Base-by-base conservation (phyloP, 2,113 vertebrate genomes). In the Sinocyclocheilus anophthalmus region DNA sequence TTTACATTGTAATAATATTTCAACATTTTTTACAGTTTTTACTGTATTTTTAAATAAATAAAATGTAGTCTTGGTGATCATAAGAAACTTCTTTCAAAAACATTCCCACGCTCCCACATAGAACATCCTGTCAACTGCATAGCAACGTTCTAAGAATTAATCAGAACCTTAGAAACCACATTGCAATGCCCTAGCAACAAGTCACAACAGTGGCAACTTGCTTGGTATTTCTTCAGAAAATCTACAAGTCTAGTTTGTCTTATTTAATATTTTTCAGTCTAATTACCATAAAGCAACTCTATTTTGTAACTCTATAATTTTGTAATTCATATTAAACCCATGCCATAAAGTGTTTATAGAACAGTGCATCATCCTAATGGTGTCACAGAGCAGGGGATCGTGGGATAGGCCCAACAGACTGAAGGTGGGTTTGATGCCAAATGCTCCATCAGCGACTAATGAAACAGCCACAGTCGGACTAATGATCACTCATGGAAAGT, bases 401-500 rank as follows among this genome's bases (percentile, higher is more conserved):
- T 88, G 92, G 89, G 92, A 93, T 90, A 90, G 91, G 90, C 88
- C 89, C 26, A 39, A 77, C 63, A 86, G 87, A 80, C 73, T 18
- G 5, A 26, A 80, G 72, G 79, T 63, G 91, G 81, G 45, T 91
- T 90, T 9, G 10, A 90, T 90, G 92, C 93, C 94, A 93, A 93
- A 90, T 79, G 67, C 81, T 91, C 77, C 77, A 86, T 82, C 91
- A 79, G 91, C 93, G 94, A 95, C 92, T 85, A 91, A 94, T 92
- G 92, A 93, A 89, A 84, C 78, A 76, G 63, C 88, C 89, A 76
- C 81, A 87, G 77, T 89, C 81, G 88, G 85, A 84, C 88, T 93
- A 94, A 95, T 93, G 91, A 94, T 93, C 89, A 90, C 93, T 92
- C 92, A 90, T 90, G 92, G 89, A 94, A 94, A 93, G 93, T 89